These are phyloP conservation scores for Enteromius mattozi DNA, from an alignment of 2,797 vertebrate genomes.

Conservation along the genomic window DNA sequence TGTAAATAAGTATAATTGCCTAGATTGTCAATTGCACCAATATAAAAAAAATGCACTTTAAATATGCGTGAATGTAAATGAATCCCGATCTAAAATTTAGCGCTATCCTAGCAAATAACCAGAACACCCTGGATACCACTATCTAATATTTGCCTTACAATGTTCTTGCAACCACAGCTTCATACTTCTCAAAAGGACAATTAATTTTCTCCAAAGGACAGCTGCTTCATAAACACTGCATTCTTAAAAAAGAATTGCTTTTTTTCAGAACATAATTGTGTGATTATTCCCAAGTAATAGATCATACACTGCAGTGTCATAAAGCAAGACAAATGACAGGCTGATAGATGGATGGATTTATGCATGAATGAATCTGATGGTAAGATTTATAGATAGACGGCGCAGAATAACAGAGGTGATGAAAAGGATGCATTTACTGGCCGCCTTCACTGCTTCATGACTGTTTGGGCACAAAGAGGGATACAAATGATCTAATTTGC, in stretches of 20 bases:
- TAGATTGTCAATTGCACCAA: too few relatives aligned
- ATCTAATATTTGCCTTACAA: too few relatives aligned
- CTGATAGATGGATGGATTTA: neutral
- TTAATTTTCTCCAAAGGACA: neutral
- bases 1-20: too few relatives aligned
- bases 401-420: neutral
- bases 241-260: neutral
- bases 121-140: too few relatives aligned
- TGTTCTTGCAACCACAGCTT: neutral
- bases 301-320: neutral
- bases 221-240: neutral
- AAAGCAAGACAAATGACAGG: neutral
- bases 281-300: neutral
- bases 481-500: conserved; percentile 11
- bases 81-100: too few relatives aligned
- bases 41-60: too few relatives aligned
- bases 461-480: neutral
- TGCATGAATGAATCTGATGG: neutral
- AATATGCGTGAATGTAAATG: too few relatives aligned
- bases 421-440: neutral
- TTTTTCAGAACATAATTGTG: conserved; percentile 12
- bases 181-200: neutral
- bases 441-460: neutral
- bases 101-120: too few relatives aligned
- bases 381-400: neutral